These are phyloP conservation scores for Corapipo altera DNA, from an alignment of 2,113 vertebrate genomes.

Conservation along the genomic window DNA sequence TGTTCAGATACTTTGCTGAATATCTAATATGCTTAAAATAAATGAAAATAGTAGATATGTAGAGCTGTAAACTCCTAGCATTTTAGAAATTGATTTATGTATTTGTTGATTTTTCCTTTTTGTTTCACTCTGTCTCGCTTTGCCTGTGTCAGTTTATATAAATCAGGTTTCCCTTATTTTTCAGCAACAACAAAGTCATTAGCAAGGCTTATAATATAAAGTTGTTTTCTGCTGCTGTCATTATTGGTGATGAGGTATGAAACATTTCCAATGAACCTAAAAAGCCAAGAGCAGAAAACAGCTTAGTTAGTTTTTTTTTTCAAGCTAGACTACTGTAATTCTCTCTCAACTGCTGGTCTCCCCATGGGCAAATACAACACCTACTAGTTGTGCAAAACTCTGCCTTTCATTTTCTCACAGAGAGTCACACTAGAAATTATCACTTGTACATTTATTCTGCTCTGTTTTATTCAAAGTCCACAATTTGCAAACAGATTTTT, in stretches of 20 bases:
- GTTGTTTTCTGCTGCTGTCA: slow-evolving; percentile 21
- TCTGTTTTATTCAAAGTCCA: slow-evolving; percentile 29
- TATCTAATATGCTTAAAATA: neutral
- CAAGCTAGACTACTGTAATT: neutral
- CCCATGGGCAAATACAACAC: slow-evolving; percentile 28
- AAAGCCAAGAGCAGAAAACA: slow-evolving; percentile 7
- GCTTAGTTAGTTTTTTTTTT: neutral
- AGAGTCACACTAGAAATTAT: neutral
- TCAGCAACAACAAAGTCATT: slow-evolving; percentile 29
- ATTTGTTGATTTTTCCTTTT: neutral
- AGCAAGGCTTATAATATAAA: slow-evolving; percentile 11
- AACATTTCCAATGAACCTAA: slow-evolving; percentile 43
- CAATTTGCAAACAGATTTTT: slow-evolving; percentile 57
- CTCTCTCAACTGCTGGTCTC: slow-evolving; percentile 10
- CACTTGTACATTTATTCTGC: slow-evolving; percentile 9
- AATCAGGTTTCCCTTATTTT: neutral
- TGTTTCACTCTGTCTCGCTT: neutral
- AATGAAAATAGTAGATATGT: neutral
- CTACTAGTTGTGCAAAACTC: neutral
- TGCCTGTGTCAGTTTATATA: neutral
- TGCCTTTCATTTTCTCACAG: neutral
- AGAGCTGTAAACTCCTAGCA: neutral
- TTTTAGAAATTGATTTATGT: neutral
- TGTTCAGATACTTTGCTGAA: neutral
- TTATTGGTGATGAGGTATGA: slow-evolving; percentile 37